Base-by-base conservation (phyloP, 2,113 vertebrate genomes). In the Oryzias curvinotus region DNA sequence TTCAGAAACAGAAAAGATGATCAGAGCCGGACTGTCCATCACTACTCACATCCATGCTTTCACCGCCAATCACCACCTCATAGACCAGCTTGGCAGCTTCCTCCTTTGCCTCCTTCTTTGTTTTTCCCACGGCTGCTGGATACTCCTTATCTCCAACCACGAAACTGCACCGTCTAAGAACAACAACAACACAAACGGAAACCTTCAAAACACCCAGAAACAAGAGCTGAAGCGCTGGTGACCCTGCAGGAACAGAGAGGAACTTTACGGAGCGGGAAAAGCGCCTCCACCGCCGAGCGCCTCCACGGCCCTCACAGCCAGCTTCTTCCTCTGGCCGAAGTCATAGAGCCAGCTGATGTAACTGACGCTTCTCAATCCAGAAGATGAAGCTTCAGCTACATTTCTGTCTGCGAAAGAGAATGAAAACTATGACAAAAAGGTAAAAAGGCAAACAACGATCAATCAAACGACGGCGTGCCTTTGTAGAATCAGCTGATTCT, bases 301-400 rank as follows among this genome's bases (percentile, higher is more conserved):
- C 56, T 90, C 85, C 23, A 36, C 19, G 1, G 78, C 0, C 4
- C 0, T 57, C 6, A 86, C 28, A 2, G 0, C 0, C 5, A 79
- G 0, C 7, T 5, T 57, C 0, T 49, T 73, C 53, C 62, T 87
- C 1, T 90, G 85, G n/a, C 80, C 58, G 26, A 90, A 65, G 42
- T 90, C 85, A 82, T 93, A 87, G 1, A 93, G 77, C 91, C 90
- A 91, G 53, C 71, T 52, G 1, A 46, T 62, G 26, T 70, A 88
- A 13, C 89, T 90, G 48, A 67, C 81, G 17, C 3, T n/a, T 46
- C 41, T 57, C 1, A 23, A 15, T 4, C 23, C 25, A 43, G 65
- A 1, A n/a, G 55, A 0, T 3, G 62, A 16, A 16, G 14, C 12
- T 8, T 68, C 58, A 18, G 18, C 0, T 46, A 23, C 1, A 10